phyloP scores from a whole-genome alignment of 2,113 vertebrate genomes.

The Chaenocephalus aceratus region DNA sequence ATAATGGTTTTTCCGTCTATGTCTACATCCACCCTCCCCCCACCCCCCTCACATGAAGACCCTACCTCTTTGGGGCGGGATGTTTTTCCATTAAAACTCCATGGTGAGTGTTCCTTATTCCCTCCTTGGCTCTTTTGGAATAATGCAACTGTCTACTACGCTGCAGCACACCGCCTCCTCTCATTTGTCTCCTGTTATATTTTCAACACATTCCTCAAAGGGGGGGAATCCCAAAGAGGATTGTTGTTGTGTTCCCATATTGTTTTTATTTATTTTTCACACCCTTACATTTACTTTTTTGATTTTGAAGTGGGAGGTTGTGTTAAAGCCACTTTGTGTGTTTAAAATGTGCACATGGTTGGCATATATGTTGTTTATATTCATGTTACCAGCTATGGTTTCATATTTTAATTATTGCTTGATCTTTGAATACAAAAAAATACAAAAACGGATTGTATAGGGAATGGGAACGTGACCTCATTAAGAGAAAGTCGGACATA shows the following conservation, averaged over 20 bases:
- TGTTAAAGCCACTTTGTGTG: constrained; percentile 3
- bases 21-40: constrained; percentile 83
- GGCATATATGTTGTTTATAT: background rate
- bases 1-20: constrained; percentile 93
- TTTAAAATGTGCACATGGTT: background rate
- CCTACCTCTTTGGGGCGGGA: constrained; percentile 99
- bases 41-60: constrained; percentile 88
- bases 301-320: constrained; percentile 11
- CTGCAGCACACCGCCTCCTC: constrained; percentile 61
- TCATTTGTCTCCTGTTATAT: constrained; percentile 70
- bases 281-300: constrained; percentile 13
- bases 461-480: no score
- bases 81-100: constrained; percentile 99
- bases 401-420: background rate
- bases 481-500: no score
- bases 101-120: constrained; percentile 95
- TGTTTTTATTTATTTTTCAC: constrained; percentile 2
- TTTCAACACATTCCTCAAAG: constrained; percentile 60
- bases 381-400: background rate
- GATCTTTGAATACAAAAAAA: background rate
- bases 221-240: constrained; percentile 41
- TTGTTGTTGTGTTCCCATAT: background rate
- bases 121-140: constrained; percentile 65
- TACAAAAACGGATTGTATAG: background rate
- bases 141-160: constrained; percentile 64